Evolutionary conservation across 2,113 vertebrate species (phyloP), one percentile per base, ranked within the genome.

Genomic region (Sapayoa aenigma): DNA sequence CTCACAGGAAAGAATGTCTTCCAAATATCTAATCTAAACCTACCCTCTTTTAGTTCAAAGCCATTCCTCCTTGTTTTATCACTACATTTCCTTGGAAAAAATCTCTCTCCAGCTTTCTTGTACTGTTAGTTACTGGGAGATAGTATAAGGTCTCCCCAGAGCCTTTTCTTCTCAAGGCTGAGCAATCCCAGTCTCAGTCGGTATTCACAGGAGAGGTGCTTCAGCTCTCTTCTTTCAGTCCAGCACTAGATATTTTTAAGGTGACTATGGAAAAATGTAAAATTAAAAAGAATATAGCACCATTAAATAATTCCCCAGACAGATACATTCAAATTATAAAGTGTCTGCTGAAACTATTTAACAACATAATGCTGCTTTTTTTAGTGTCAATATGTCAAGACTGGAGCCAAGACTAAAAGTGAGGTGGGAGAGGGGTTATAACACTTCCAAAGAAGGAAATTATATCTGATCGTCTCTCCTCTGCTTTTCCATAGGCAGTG

Each of bases 271-370:
- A 94, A 63, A 7, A 7, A 35, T 68, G 33, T 21, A 41, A 47
- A 86, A 84, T 88, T 85, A 62, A 87, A 84, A 77, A 85, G 30
- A 71, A 74, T 27, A n/a, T 66, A 69, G 30, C 24, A 33, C 46
- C 60, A 24, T 93, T 95, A 90, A 95, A 88, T 52, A 78, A 81
- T 55, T 25, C 39, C 83, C 83, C 39, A 47, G 71, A 69, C 35
- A 69, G 87, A 80, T 9, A 56, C 12, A 42, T 65, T 84, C 73
- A 60, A 42, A 46, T 78, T 65, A 59, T 80, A 8, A 91, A 94
- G 60, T 41, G 31, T 59, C 73, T 89, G 60, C 66, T 92, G 49
- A 92, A 97, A 93, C 73, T 92, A 68, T 96, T 90, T 72, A 88
- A 89, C 56, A 75, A 41, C 33, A 28, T 37, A 83, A 83, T 59